phyloP scores from a whole-genome alignment of 2,797 vertebrate genomes.

The Sebastes iracundus region DNA sequence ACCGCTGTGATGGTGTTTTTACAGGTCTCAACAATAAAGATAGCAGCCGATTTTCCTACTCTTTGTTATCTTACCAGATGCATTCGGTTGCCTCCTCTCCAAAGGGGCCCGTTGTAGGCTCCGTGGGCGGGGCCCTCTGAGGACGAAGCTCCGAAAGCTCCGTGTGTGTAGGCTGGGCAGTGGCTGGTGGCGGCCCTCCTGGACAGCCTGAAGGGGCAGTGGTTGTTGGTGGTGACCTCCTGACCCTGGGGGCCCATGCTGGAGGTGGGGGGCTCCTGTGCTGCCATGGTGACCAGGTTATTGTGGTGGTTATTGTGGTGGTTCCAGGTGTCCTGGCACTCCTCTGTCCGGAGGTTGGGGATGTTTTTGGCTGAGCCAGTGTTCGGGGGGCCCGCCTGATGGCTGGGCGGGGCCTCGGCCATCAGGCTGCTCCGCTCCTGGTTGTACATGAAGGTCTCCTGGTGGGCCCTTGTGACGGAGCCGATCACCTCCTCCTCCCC shows the following conservation, averaged over 20 bases:
- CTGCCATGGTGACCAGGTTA: conserved; percentile 50
- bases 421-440: conserved; percentile 83
- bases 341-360: conserved; percentile 50
- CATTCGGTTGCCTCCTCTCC: conserved; percentile 76
- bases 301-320: conserved; percentile 69
- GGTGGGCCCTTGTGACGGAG: conserved; percentile 90
- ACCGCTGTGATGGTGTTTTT: not conserved
- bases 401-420: conserved; percentile 22
- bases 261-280: conserved; percentile 15
- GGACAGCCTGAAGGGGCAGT: conserved; percentile 81
- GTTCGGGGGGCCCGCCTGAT: not conserved
- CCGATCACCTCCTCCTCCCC: conserved; percentile 93
- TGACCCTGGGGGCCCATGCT: conserved; percentile 22
- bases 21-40: not conserved
- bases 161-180: conserved; percentile 80
- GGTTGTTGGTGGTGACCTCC: conserved; percentile 45
- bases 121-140: conserved; percentile 44
- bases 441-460: conserved; percentile 94
- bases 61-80: conserved; percentile 87
- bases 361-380: conserved; percentile 31
- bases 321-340: conserved; percentile 71
- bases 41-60: not conserved
- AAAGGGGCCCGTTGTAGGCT: conserved; percentile 59
- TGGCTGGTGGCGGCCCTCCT: conserved; percentile 74
- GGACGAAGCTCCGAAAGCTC: conserved; percentile 64